Conservation (phyloP, 2,888 invertebrate genomes). For the Embidobia sp. region DNA sequence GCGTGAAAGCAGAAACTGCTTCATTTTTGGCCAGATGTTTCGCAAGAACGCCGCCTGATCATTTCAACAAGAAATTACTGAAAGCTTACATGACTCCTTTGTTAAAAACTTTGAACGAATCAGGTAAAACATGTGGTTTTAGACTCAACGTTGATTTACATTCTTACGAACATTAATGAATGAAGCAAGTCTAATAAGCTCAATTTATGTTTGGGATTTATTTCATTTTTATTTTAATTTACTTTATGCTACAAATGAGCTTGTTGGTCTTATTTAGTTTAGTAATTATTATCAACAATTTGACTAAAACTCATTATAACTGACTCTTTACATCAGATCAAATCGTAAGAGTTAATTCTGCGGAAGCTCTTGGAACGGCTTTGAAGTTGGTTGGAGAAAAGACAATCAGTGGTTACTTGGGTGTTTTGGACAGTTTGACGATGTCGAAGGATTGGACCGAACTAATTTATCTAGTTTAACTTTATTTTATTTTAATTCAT, state of each 20-base stretch:
- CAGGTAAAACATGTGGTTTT: no score
- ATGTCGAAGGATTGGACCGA: no score
- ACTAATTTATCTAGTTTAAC: no score
- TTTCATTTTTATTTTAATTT: background rate
- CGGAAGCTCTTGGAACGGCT: slow-evolving; percentile 96
- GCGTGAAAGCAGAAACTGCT: slow-evolving; percentile 93
- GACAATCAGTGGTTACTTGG: slow-evolving; percentile 91
- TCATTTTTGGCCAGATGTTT: slow-evolving; percentile 92
- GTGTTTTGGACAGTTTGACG: no score
- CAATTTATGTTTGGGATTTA: background rate
- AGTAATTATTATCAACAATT: no score
- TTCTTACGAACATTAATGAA: no score
- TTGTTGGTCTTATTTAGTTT: no score
- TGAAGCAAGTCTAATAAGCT: no score
- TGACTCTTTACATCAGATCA: slow-evolving; percentile 84
- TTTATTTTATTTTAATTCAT: no score
- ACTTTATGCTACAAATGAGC: no score
- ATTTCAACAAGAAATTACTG: slow-evolving; percentile 93
- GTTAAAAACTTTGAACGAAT: slow-evolving; percentile 89
- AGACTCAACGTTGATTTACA: no score
- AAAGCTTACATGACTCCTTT: slow-evolving; percentile 91
- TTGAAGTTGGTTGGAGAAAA: slow-evolving; percentile 97
- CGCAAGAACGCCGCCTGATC: slow-evolving; percentile 89
- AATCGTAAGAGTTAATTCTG: slow-evolving; percentile 94
- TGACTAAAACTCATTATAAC: no score